These are phyloP conservation scores for Cyanoramphus novaezelandiae DNA, from an alignment of 2,113 vertebrate genomes.

Conservation along the genomic window DNA sequence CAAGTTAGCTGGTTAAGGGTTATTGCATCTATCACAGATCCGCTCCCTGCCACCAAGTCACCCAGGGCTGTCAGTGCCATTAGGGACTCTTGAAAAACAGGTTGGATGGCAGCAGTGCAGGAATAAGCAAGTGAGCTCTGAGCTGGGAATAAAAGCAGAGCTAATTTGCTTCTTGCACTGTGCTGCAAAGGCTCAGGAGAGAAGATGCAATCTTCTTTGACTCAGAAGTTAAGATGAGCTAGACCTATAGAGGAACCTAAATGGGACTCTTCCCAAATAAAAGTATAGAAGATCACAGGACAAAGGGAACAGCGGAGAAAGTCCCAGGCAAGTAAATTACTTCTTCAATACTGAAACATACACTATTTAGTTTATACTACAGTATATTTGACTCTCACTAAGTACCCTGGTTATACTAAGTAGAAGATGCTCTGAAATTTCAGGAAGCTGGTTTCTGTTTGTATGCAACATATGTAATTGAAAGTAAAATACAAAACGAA, in stretches of 20 bases:
- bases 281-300: accelerated
- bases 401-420: accelerated
- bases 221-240: accelerated
- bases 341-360: background rate
- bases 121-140: background rate
- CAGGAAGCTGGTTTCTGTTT: background rate
- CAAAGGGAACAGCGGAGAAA: background rate
- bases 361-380: accelerated
- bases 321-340: background rate
- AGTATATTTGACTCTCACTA: background rate
- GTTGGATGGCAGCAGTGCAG: background rate
- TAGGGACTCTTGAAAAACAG: background rate
- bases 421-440: background rate
- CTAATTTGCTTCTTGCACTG: background rate
- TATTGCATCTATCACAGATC: background rate
- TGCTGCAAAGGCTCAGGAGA: background rate
- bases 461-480: background rate
- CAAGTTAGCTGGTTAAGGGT: background rate
- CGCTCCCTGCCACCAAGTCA: background rate
- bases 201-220: background rate
- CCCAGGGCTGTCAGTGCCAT: background rate
- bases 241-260: background rate
- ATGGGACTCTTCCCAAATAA: background rate
- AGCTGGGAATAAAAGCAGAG: background rate
- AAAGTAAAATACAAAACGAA: background rate